Evolutionary conservation across 2,113 vertebrate species (phyloP).

Genomic region (Brachionichthys hirsutus): DNA sequence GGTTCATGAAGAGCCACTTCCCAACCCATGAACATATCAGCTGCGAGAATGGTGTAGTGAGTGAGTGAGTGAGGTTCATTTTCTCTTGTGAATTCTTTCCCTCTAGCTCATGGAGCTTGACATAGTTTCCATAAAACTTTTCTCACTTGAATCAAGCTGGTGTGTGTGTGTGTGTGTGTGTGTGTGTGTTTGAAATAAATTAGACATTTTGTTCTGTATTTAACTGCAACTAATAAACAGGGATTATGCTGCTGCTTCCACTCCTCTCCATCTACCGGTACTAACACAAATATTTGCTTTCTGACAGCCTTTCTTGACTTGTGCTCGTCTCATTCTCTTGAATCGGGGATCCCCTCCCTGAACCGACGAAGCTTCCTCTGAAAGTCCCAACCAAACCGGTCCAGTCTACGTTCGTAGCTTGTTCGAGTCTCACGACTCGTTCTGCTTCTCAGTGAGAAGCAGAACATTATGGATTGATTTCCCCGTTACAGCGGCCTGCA

Average conservation of each 20-base stretch:
- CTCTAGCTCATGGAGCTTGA: too few relatives aligned
- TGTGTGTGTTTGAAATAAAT: too few relatives aligned
- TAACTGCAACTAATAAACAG: conserved; percentile 17
- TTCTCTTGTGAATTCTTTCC: too few relatives aligned
- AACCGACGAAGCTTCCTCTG: background rate
- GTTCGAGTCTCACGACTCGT: conserved; percentile 47
- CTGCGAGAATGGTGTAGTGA: too few relatives aligned
- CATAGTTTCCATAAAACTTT: too few relatives aligned
- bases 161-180: too few relatives aligned
- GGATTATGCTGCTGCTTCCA: conserved; percentile 11
- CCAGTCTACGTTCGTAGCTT: conserved; percentile 51
- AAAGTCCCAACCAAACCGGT: conserved; percentile 39
- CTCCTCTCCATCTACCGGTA: background rate
- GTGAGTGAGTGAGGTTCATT: too few relatives aligned
- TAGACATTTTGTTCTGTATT: conserved; percentile 1
- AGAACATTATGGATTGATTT: conserved; percentile 53
- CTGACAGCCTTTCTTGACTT: background rate
- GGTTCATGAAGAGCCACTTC: too few relatives aligned
- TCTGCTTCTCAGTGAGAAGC: too few relatives aligned
- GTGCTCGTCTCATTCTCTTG: conserved; percentile 12
- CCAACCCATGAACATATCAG: too few relatives aligned
- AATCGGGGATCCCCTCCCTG: background rate
- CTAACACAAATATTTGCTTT: conserved; percentile 9
- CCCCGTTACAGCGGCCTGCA: conserved; percentile 30
- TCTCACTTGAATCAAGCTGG: too few relatives aligned